Evolutionary conservation across 2,888 invertebrate genomes (phyloP).

Genomic region (Andrena bucephala): DNA sequence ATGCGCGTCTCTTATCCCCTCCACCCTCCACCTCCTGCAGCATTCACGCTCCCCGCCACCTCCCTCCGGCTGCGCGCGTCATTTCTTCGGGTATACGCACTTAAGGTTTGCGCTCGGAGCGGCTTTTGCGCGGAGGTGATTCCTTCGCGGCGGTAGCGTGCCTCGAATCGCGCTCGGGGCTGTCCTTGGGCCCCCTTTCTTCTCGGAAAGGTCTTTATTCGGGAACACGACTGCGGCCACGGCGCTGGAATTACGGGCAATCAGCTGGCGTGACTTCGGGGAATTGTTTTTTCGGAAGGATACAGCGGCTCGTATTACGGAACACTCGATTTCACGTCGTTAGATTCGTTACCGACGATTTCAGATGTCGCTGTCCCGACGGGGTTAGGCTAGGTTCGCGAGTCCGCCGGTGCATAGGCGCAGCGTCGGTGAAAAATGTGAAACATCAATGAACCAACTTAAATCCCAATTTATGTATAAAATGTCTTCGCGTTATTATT

Average conservation of each 20-base stretch:
- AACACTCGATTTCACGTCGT: neutral
- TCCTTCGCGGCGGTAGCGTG: conserved; percentile 19
- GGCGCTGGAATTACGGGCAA: conserved; percentile 51
- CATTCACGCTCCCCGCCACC: neutral
- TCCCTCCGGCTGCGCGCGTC: conserved; percentile 6
- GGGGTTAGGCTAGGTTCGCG: too few species aligned
- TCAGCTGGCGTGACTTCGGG: conserved; percentile 42
- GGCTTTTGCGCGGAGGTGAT: conserved; percentile 26
- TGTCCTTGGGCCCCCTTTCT: conserved; percentile 61
- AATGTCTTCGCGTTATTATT: too few species aligned
- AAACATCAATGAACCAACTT: too few species aligned
- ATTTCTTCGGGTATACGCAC: conserved; percentile 42
- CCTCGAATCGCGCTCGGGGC: conserved; percentile 46
- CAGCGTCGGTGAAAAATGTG: too few species aligned
- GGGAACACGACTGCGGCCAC: conserved; percentile 46
- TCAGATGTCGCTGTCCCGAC: neutral
- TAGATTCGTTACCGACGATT: neutral
- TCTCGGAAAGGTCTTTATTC: conserved; percentile 61
- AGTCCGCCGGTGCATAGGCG: too few species aligned
- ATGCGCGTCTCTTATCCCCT: conserved; percentile 19
- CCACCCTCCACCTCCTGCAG: neutral
- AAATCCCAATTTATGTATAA: too few species aligned
- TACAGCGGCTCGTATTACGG: neutral
- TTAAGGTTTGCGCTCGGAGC: conserved; percentile 31
- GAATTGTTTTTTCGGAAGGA: conserved; percentile 36